These are phyloP conservation scores for Ceratosolen fusciceps DNA, from an alignment of 1,140 invertebrate species.

Conservation along the genomic window DNA sequence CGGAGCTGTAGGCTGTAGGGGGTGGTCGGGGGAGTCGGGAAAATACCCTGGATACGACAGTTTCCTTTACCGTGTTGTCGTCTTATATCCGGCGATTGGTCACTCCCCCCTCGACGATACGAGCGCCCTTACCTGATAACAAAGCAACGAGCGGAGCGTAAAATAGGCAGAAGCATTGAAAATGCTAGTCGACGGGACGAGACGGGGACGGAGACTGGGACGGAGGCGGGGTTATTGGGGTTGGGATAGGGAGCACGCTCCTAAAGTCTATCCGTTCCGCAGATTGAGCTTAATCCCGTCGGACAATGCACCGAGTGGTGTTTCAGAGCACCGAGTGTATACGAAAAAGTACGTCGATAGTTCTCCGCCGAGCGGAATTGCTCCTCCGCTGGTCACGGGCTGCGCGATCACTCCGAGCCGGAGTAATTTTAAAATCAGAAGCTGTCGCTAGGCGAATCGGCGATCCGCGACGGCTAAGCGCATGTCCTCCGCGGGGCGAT, in stretches of 20 bases:
- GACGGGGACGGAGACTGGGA: too few species aligned
- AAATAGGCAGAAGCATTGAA: background rate
- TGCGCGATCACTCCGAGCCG: too few species aligned
- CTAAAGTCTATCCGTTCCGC: background rate
- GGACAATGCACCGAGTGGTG: background rate
- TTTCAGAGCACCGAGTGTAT: background rate
- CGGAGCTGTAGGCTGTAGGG: too few species aligned
- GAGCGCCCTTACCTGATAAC: background rate
- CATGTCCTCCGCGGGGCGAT: background rate
- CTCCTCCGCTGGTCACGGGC: too few species aligned
- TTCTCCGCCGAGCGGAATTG: too few species aligned
- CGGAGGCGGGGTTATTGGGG: too few species aligned
- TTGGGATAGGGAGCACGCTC: background rate
- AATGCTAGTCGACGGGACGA: background rate
- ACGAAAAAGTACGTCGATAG: too few species aligned
- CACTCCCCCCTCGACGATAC: too few species aligned
- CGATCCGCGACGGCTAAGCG: slow-evolving; percentile 19
- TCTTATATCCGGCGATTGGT: too few species aligned
- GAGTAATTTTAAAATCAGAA: background rate
- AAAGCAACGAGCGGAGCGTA: too few species aligned
- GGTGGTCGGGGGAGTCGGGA: too few species aligned
- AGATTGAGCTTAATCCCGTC: background rate
- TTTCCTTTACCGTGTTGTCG: too few species aligned
- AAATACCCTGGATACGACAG: background rate
- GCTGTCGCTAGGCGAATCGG: slow-evolving; percentile 1